phyloP scores from a whole-genome alignment of 2,797 vertebrate species.

The Bradypodion ventrale region DNA sequence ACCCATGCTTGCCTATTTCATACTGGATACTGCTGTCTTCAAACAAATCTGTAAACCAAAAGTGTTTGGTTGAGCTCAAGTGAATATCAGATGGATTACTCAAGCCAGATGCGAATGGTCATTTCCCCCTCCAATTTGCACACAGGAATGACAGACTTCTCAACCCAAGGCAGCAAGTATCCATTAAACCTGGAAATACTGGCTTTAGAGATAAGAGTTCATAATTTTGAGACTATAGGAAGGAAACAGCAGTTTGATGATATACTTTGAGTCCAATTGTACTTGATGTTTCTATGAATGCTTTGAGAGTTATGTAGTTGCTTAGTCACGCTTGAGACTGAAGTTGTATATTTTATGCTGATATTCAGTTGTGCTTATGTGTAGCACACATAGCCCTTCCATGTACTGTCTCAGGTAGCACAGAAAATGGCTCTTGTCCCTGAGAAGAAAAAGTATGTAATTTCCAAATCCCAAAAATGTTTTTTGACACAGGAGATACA shows the following conservation, averaged over 20 bases:
- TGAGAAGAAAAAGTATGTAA: not conserved
- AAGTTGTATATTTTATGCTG: not conserved
- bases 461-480: not conserved
- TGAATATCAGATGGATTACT: not conserved
- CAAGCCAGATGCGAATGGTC: not conserved
- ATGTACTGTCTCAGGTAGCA: not conserved
- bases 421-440: not conserved
- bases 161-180: not conserved
- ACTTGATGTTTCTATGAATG: not conserved
- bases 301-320: not conserved
- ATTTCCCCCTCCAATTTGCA: not conserved
- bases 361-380: not conserved
- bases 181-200: not conserved
- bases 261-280: not conserved
- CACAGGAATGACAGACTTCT: not conserved
- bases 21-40: not conserved
- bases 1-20: not conserved
- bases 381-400: not conserved
- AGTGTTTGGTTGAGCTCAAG: not conserved
- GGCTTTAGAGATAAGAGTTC: conserved; percentile 5
- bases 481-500: not conserved
- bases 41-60: not conserved
- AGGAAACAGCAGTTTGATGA: not conserved
- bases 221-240: not conserved
- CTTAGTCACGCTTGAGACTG: conserved; percentile 1